These are phyloP conservation scores for Apodemus agrarius DNA, from an alignment of 2,797 vertebrate species.

Conservation along the genomic window DNA sequence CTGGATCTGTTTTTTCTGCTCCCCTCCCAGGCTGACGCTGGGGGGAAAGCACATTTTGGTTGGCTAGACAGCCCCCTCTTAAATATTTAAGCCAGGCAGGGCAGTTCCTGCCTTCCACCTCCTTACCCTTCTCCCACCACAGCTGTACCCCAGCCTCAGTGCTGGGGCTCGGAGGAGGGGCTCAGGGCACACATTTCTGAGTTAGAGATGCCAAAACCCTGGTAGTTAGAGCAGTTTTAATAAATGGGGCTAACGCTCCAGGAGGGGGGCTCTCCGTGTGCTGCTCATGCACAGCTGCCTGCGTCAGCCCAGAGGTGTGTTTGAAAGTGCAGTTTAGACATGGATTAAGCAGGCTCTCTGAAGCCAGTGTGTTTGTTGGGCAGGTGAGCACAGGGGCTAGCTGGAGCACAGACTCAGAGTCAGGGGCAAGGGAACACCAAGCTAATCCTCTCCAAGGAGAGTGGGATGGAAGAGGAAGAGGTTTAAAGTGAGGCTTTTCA, in stretches of 20 bases:
- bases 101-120: slow-evolving; percentile 75
- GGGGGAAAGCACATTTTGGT: slow-evolving; percentile 78
- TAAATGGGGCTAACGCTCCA: slow-evolving; percentile 83
- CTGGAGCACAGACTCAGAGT: not conserved
- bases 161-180: slow-evolving; percentile 68
- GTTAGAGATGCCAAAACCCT: slow-evolving; percentile 81
- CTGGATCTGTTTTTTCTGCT: slow-evolving; percentile 70
- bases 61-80: slow-evolving; percentile 78
- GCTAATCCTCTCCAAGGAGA: slow-evolving; percentile 44
- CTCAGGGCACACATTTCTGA: slow-evolving; percentile 83
- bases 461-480: not conserved
- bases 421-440: not conserved
- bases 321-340: slow-evolving; percentile 79
- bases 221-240: slow-evolving; percentile 83
- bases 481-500: slow-evolving; percentile 3
- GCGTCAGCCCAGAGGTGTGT: slow-evolving; percentile 81
- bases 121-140: slow-evolving; percentile 74
- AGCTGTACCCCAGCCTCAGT: slow-evolving; percentile 78
- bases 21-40: slow-evolving; percentile 46
- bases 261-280: slow-evolving; percentile 76
- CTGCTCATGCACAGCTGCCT: slow-evolving; percentile 83
- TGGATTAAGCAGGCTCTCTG: slow-evolving; percentile 75
- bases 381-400: slow-evolving; percentile 10
- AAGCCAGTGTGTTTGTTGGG: slow-evolving; percentile 25
- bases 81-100: slow-evolving; percentile 84